phyloP scores from a whole-genome alignment of 2,797 vertebrate species.

The Gymnodraco acuticeps region DNA sequence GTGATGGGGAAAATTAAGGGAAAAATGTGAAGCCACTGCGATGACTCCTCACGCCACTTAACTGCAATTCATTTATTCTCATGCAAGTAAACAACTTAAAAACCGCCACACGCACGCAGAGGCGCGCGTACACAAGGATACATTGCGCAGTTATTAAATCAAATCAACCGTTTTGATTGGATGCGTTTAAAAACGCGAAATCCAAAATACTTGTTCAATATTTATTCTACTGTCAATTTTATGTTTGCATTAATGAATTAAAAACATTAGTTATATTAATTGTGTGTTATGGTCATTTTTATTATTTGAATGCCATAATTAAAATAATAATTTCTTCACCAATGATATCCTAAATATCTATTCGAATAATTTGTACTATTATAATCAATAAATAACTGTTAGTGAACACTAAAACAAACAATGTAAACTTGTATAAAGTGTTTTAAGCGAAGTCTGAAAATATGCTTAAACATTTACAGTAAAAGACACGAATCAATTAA shows the following conservation, averaged over 20 bases:
- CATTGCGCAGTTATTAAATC: slow-evolving; percentile 30
- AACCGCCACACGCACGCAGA: slow-evolving; percentile 13
- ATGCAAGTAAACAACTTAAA: slow-evolving; percentile 52
- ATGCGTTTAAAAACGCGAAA: slow-evolving; percentile 24
- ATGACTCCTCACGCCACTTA: slow-evolving; percentile 39
- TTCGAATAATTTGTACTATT: background rate
- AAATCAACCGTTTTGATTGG: slow-evolving; percentile 15
- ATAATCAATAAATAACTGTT: background rate
- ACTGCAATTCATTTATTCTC: slow-evolving; percentile 55
- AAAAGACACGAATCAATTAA: background rate
- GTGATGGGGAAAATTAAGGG: slow-evolving; percentile 35
- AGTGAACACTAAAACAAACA: background rate
- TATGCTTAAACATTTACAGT: background rate
- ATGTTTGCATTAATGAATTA: background rate
- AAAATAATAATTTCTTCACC: background rate
- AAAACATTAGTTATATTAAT: background rate
- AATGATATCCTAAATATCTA: background rate
- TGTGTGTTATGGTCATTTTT: background rate
- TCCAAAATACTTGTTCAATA: background rate
- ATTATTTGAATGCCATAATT: background rate
- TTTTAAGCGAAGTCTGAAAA: background rate
- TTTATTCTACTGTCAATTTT: background rate
- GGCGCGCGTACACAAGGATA: slow-evolving; percentile 2
- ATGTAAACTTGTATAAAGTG: background rate
- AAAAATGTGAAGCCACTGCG: slow-evolving; percentile 54